Percentiles rank a stretch among this genome's conserved stretches.
Conservation (phyloP, 2,113 vertebrate genomes). For the Cephalopterus ornatus region DNA sequence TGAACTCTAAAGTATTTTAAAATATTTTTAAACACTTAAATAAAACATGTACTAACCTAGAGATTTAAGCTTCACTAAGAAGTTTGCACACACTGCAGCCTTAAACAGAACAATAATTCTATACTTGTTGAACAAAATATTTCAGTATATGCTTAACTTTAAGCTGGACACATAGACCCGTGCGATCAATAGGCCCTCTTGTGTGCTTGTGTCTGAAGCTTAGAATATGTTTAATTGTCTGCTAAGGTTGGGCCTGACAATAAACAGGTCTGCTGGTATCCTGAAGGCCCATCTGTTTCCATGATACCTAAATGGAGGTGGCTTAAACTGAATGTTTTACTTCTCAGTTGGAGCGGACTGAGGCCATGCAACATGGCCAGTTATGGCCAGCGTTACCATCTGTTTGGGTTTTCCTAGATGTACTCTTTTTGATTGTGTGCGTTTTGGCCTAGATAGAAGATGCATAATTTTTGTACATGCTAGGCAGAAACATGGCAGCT, state of each 20-base stretch:
- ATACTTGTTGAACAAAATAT: neutral
- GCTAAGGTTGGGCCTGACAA: neutral
- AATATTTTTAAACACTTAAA: neutral
- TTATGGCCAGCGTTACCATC: neutral
- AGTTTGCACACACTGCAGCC: neutral
- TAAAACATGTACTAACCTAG: neutral
- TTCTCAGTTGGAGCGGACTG: neutral
- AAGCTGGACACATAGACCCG: neutral
- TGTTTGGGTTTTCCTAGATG: neutral
- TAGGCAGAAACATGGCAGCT: neutral
- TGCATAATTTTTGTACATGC: neutral
- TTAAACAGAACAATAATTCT: neutral
- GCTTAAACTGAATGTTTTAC: conserved; percentile 18
- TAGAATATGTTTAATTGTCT: neutral
- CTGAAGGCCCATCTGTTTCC: conserved; percentile 15
- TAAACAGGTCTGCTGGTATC: neutral
- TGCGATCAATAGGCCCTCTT: neutral
- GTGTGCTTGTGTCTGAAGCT: neutral
- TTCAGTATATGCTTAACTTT: neutral
- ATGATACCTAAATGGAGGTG: neutral
- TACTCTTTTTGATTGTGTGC: neutral
- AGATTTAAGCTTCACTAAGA: neutral
- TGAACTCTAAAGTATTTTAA: neutral
- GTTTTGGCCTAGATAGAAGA: neutral
- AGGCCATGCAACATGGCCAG: neutral